phyloP scores from a whole-genome alignment of 2,113 vertebrate species.

The Vidua macroura region DNA sequence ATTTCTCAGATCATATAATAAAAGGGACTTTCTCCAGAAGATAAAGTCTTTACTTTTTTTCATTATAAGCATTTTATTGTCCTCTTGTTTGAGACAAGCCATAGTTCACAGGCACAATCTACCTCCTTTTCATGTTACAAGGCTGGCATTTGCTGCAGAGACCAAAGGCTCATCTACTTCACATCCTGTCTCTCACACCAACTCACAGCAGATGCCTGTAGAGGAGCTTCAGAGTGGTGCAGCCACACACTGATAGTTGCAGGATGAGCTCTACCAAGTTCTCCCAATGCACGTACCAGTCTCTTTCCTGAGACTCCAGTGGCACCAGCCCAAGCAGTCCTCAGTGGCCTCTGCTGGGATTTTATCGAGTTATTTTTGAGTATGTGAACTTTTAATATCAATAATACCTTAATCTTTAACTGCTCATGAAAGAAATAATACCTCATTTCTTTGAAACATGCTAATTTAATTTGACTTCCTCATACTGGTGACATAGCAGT shows the following conservation, averaged over 20 bases:
- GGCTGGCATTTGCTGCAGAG: not conserved
- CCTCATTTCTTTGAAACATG: not conserved
- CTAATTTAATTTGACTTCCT: not conserved
- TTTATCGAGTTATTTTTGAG: not conserved
- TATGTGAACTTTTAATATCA: not conserved
- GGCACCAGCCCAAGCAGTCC: not conserved
- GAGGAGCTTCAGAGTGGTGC: not conserved
- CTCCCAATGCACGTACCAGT: accelerated
- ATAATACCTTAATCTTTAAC: not conserved
- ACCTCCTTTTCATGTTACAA: not conserved
- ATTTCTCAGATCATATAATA: not conserved
- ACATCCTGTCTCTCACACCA: not conserved
- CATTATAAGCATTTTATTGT: not conserved
- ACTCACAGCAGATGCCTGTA: not conserved
- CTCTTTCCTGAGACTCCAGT: not conserved
- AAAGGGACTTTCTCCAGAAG: not conserved
- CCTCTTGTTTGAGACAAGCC: not conserved
- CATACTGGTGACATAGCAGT: not conserved
- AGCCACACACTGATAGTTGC: not conserved
- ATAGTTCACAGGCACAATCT: not conserved
- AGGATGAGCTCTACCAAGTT: not conserved
- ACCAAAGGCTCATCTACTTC: not conserved
- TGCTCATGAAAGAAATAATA: not conserved
- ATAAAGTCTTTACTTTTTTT: not conserved
- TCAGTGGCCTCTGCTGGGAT: accelerated